Evolutionary conservation across 2,113 vertebrate genomes (phyloP), one percentile per base, ranked within the genome.

Genomic region (Prochilodus magdalenae): DNA sequence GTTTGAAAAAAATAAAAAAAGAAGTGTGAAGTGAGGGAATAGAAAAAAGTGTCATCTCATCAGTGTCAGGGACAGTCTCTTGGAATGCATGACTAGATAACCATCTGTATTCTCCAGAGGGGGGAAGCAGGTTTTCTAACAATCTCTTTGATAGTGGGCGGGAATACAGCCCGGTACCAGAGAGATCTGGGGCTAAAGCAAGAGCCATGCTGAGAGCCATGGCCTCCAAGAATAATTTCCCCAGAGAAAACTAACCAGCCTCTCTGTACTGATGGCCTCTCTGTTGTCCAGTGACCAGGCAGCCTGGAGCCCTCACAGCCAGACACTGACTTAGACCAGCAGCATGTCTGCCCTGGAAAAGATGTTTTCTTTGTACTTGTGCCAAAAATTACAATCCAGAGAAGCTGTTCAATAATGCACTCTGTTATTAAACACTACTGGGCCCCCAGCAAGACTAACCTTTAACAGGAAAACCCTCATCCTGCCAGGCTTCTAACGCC

Each of bases 341-440:
- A 22, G 60, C 22, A n/a, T 3, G 49, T 24, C 26, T 55, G 40
- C 44, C 20, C 18, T 16, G 30, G 62, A 73, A 40, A 57, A 51
- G 55, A 51, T 8, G n/a, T 29, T 13, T 70, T 26, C 40, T 75
- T 49, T 82, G 73, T 70, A 53, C 36, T 70, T 12, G 26, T 70
- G 26, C 26, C 53, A 82, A 60, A 70, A 53, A 29, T 69, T 33
- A 82, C 29, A 57, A 75, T 67, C 49, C 72, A 81, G n/a, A 70
- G 63, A 59, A 60, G 13, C 22, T 44, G 7, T 60, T 47, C 33
- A 81, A 59, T 69, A 75, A 75, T 47, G 62, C 51, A 26, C 33
- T 40, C 22, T 24, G 15, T 74, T 75, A 81, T 75, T 60, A 67
- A 82, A 75, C 30, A 67, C 26, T 59, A 49, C 29, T 57, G 60